Evolutionary conservation across 2,113 vertebrate genomes (phyloP).

Genomic region (Herpetotheres cachinnans): DNA sequence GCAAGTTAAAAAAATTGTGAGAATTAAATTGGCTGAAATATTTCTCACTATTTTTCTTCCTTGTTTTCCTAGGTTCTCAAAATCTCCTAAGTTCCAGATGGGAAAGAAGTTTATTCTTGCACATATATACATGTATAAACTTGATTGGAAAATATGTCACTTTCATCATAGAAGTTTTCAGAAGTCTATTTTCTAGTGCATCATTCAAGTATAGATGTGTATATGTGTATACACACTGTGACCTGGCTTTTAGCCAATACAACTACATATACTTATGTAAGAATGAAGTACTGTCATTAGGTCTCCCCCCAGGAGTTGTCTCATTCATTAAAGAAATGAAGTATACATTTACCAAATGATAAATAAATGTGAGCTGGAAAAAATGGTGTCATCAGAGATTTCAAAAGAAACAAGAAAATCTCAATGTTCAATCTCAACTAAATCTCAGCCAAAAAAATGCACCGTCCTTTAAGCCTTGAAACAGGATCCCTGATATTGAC

Average conservation of each 20-base stretch:
- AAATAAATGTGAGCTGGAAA: neutral
- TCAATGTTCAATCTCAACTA: neutral
- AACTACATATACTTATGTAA: neutral
- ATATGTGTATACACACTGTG: neutral
- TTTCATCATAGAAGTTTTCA: neutral
- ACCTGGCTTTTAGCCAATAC: neutral
- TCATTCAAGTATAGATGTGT: neutral
- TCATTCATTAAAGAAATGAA: neutral
- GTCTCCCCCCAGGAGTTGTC: fast-evolving
- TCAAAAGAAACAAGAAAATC: neutral
- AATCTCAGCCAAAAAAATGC: neutral
- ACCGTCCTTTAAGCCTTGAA: neutral
- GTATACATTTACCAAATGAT: neutral
- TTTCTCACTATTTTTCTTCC: neutral
- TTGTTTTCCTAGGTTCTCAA: neutral
- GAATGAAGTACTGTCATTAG: neutral
- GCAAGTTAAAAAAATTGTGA: neutral
- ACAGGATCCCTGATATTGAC: neutral
- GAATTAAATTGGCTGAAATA: neutral
- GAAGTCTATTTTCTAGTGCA: neutral
- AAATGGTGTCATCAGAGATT: neutral
- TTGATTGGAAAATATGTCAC: neutral
- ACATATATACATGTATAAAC: neutral
- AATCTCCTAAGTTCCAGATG: neutral
- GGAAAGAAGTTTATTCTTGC: neutral